Evolutionary conservation across 2,113 vertebrate species (phyloP), one percentile per base, ranked within the genome.

Genomic region (Zosterops borbonicus): DNA sequence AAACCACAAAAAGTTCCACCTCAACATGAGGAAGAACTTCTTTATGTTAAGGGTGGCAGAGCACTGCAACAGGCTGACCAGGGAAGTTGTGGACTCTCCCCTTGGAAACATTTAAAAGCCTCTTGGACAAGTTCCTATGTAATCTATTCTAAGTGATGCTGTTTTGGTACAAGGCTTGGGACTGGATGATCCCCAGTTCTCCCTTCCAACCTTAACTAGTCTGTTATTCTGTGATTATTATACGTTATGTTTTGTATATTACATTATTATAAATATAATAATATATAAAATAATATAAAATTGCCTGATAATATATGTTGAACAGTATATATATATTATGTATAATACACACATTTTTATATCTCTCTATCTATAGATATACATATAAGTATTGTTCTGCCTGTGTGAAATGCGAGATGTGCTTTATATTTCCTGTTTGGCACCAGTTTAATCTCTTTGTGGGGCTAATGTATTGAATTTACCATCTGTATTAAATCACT

Each of bases 331-430:
- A 3, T n/a, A 2, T n/a, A 29, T 39, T 4, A n/a, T 11, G 19
- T 39, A 29, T 18, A 46, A 7, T 39, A 39, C 4, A 46, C 17
- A 35, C 4, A 65, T 50, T 35, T 55, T 49, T 16, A 11, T 11
- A 31, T 6, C 5, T 12, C 6, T 17, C 5, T 8, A 12, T 33
- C 9, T 6, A 28, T 19, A 35, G 8, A 39, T 8, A 31, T 7
- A 47, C 9, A 47, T 25, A 15, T 15, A 47, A 13, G 14, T 28
- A 16, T 5, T 35, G 42, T 42, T 69, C 25, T 55, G 20, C 20
- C 18, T 18, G 5, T 25, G 46, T 50, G 75, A 58, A 69, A 64
- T 4, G 18, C 0, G 1, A n/a, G 37, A 35, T 0, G 0, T 9
- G 55, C 21, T 47, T 74, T 35, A 14, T 3, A 6, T 53, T n/a